Conservation (phyloP, 2,113 vertebrate species). For the Pandion haliaetus region DNA sequence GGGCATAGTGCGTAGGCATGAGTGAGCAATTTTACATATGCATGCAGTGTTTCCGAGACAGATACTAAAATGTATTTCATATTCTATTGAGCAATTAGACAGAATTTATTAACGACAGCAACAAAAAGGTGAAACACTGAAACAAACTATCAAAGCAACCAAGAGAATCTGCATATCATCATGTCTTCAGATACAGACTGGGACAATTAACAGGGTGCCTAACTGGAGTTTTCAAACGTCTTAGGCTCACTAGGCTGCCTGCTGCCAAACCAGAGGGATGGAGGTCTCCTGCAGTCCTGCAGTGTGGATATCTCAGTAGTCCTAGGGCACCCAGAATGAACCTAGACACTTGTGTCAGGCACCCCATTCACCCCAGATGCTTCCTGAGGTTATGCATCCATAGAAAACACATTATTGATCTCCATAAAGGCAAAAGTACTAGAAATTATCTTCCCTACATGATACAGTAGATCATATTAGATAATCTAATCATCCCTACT, state of each 20-base stretch:
- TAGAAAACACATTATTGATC: not conserved
- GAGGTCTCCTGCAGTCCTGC: not conserved
- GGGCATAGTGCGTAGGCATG: no score
- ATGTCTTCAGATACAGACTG: not conserved
- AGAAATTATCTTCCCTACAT: not conserved
- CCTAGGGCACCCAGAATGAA: not conserved
- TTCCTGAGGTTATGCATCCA: not conserved
- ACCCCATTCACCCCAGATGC: not conserved
- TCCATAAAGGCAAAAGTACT: not conserved
- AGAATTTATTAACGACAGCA: not conserved
- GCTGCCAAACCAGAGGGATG: not conserved
- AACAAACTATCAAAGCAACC: not conserved
- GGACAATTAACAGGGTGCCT: not conserved
- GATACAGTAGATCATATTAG: not conserved
- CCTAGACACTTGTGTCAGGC: not conserved
- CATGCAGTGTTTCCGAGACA: not conserved
- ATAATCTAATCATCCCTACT: not conserved
- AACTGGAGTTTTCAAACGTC: not conserved
- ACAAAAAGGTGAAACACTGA: not conserved
- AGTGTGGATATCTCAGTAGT: not conserved
- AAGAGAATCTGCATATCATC: not conserved
- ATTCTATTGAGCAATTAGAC: not conserved
- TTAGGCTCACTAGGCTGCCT: not conserved
- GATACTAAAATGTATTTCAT: not conserved
- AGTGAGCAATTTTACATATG: not conserved